phyloP scores from a whole-genome alignment of 2,113 vertebrate genomes.

The Siniperca knerii region DNA sequence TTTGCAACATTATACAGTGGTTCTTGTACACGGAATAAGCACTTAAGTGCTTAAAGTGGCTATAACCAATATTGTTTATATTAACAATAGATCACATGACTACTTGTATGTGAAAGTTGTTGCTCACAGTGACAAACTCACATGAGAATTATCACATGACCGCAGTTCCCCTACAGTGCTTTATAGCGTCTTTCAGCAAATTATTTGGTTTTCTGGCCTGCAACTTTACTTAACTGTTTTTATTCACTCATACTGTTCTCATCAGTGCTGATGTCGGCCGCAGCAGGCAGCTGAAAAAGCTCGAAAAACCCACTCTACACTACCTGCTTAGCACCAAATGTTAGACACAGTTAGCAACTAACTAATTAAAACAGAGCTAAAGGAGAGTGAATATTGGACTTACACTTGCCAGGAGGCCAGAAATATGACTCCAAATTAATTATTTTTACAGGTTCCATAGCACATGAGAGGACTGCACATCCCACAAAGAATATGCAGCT shows the following conservation, averaged over 20 bases:
- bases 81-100: neutral
- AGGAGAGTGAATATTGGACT: neutral
- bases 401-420: neutral
- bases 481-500: no score
- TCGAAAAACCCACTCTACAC: no score
- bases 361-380: neutral
- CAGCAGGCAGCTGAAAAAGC: neutral
- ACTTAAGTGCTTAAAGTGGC: neutral
- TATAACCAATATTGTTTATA: neutral
- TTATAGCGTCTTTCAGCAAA: neutral
- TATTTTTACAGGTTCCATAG: neutral
- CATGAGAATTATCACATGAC: neutral
- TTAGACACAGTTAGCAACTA: no score
- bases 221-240: neutral
- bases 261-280: neutral
- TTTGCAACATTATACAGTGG: neutral
- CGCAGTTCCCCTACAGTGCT: neutral
- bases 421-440: neutral
- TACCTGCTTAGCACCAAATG: no score
- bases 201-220: neutral
- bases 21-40: neutral
- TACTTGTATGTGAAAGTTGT: neutral
- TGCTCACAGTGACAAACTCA: neutral
- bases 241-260: neutral
- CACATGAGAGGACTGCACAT: neutral